Conservation (phyloP, 37 sponge, comb jelly and placozoan genomes). For the Lycopodina hypogea region DNA sequence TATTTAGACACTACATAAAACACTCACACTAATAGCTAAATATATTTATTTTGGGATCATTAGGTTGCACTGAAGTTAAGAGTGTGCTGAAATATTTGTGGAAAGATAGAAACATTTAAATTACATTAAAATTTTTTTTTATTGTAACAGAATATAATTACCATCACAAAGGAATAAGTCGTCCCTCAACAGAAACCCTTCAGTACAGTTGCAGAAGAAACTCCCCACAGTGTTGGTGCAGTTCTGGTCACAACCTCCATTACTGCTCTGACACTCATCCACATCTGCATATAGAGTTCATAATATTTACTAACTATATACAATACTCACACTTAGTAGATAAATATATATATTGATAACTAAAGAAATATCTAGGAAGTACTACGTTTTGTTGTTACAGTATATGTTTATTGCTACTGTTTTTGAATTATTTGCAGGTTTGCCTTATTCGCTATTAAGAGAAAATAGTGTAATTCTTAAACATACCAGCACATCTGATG, state of each 20-base stretch:
- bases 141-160: too few species aligned
- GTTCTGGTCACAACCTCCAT: conserved; percentile 36
- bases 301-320: not conserved
- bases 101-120: too few species aligned
- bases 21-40: not conserved
- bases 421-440: not conserved
- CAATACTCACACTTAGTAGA: too few species aligned
- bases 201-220: conserved; percentile 16
- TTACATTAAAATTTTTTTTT: too few species aligned
- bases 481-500: not conserved
- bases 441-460: not conserved
- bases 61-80: too few species aligned
- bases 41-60: too few species aligned
- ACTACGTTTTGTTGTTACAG: too few species aligned
- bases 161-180: not conserved
- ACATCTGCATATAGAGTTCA: conserved; percentile 22
- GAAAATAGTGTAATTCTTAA: not conserved
- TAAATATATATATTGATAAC: too few species aligned
- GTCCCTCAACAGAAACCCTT: conserved; percentile 17
- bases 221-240: conserved; percentile 31
- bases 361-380: not conserved
- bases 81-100: too few species aligned
- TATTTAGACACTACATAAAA: not conserved
- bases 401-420: conserved; percentile 28
- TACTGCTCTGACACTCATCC: conserved; percentile 22